phyloP scores from a whole-genome alignment of 2,113 vertebrate species.

The Clarias macrocephalus region DNA sequence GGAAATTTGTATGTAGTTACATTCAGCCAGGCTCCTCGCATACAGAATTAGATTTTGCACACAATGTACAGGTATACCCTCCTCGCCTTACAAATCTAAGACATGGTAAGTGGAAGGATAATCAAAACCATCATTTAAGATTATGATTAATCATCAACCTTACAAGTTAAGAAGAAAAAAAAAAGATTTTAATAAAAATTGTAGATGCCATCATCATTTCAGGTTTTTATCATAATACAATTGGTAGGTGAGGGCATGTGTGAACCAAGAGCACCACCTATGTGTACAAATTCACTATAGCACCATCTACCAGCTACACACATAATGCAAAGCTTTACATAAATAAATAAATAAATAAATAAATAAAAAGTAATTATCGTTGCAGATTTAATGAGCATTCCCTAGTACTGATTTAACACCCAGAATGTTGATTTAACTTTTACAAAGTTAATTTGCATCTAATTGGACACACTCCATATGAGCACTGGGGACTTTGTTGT shows the following conservation, averaged over 20 bases:
- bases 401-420: too few species aligned
- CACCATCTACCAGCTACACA: background rate
- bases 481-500: background rate
- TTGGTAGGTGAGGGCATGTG: background rate
- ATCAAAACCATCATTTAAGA: background rate
- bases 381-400: too few species aligned
- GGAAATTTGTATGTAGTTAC: background rate
- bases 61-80: background rate
- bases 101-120: background rate
- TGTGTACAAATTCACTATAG: background rate
- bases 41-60: background rate
- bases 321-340: background rate
- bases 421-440: background rate
- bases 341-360: background rate
- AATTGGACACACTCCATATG: background rate
- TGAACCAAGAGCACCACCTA: slow-evolving; percentile 49
- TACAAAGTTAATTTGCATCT: too few species aligned
- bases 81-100: background rate
- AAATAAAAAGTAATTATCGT: background rate
- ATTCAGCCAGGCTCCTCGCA: background rate
- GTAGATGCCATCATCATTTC: background rate
- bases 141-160: background rate
- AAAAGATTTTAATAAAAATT: too few species aligned
- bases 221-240: background rate
- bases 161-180: background rate